Percentiles rank a stretch among this genome's conserved stretches.
Evolutionary conservation across 1,140 invertebrate species (phyloP).

Genomic region (Caerostris extrusa): DNA sequence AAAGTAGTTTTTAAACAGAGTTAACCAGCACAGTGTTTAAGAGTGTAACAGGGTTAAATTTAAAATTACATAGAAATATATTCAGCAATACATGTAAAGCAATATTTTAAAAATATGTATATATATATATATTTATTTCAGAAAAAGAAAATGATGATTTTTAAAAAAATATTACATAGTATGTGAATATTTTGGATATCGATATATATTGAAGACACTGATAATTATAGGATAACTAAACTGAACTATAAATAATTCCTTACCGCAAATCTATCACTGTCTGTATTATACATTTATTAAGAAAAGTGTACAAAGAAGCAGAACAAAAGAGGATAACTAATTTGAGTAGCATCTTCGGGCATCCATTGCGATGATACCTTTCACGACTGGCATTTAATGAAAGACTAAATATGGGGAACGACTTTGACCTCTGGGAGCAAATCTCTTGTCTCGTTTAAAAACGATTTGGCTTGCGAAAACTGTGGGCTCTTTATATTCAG

Average conservation of each 20-base stretch:
- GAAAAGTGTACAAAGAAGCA: neutral
- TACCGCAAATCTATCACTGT: neutral
- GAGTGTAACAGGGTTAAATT: too few relatives aligned
- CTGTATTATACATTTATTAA: neutral
- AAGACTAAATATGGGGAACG: conserved; percentile 53
- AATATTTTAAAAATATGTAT: too few relatives aligned
- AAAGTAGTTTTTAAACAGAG: too few relatives aligned
- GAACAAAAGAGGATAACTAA: neutral
- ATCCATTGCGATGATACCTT: conserved; percentile 49
- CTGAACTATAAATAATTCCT: neutral
- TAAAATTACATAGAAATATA: too few relatives aligned
- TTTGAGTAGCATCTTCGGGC: neutral
- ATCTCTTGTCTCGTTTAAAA: conserved; percentile 66
- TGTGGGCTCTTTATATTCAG: conserved; percentile 46
- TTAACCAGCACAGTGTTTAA: too few relatives aligned
- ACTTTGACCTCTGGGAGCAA: conserved; percentile 39
- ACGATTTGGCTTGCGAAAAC: conserved; percentile 36
- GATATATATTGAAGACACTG: too few relatives aligned
- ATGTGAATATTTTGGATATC: too few relatives aligned
- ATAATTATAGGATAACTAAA: too few relatives aligned
- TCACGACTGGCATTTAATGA: conserved; percentile 64
- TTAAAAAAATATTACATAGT: too few relatives aligned
- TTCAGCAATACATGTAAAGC: too few relatives aligned
- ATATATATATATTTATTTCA: too few relatives aligned
- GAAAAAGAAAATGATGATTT: too few relatives aligned